Conservation (phyloP, 2,113 vertebrate species). For the Columbina picui region DNA sequence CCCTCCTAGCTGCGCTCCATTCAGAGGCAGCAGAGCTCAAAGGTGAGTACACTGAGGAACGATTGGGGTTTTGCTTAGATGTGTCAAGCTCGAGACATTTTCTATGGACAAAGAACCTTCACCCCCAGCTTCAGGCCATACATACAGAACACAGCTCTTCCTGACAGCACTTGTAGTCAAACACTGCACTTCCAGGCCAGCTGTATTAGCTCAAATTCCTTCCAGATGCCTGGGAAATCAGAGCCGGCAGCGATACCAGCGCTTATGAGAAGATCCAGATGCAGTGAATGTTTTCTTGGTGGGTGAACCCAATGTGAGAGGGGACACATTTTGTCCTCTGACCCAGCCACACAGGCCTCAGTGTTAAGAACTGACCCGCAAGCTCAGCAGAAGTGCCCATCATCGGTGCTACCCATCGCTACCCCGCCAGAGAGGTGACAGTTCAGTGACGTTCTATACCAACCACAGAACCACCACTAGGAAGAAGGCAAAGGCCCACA, state of each 20-base stretch:
- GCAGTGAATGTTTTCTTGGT: background rate
- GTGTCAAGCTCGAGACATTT: background rate
- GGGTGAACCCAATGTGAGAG: background rate
- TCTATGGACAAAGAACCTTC: background rate
- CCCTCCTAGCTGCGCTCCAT: background rate
- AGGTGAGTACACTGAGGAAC: background rate
- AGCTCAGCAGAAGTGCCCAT: background rate
- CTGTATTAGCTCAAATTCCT: background rate
- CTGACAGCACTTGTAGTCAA: background rate
- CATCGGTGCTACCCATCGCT: background rate
- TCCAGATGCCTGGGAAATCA: background rate
- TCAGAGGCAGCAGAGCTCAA: background rate
- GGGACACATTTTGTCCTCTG: background rate
- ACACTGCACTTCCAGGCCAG: background rate
- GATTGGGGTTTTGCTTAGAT: background rate
- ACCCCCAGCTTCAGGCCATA: background rate
- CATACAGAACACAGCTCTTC: fast-evolving
- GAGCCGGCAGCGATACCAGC: background rate
- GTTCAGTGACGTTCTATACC: background rate
- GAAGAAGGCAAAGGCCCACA: conserved; percentile 37
- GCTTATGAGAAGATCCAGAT: background rate
- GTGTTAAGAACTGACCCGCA: background rate
- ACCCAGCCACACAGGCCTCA: background rate
- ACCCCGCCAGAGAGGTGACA: background rate
- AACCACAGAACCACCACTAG: conserved; percentile 46